Percentiles rank a stretch among this genome's conserved stretches.
These are phyloP conservation scores for Hyppa rectilinea DNA, from an alignment of 2,888 invertebrate genomes.

Conservation along the genomic window DNA sequence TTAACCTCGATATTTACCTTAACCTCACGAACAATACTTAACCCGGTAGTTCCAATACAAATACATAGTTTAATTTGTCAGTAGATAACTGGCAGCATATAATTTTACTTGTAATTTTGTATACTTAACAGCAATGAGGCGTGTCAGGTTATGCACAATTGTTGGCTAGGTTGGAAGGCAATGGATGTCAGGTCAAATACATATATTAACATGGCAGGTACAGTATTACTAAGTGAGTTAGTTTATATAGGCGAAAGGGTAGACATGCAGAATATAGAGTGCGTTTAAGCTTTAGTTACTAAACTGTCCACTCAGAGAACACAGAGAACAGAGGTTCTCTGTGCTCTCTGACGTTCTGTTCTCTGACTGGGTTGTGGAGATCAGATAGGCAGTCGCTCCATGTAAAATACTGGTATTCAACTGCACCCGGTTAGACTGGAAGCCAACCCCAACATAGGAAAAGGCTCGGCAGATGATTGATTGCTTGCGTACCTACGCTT, in stretches of 20 bases:
- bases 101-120: slow-evolving; percentile 47
- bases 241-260: slow-evolving; percentile 3
- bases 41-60: slow-evolving; percentile 15
- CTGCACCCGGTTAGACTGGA: too few relatives aligned
- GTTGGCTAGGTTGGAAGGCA: slow-evolving; percentile 32
- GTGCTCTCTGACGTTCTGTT: too few relatives aligned
- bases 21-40: slow-evolving; percentile 24
- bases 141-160: slow-evolving; percentile 25
- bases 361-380: too few relatives aligned
- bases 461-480: too few relatives aligned
- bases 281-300: neutral
- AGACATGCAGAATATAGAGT: neutral
- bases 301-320: too few relatives aligned
- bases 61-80: slow-evolving; percentile 42
- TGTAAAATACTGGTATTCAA: too few relatives aligned
- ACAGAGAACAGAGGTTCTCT: too few relatives aligned
- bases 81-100: slow-evolving; percentile 18
- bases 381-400: too few relatives aligned
- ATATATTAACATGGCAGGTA: slow-evolving; percentile 33
- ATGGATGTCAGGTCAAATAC: slow-evolving; percentile 44
- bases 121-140: slow-evolving; percentile 20
- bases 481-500: too few relatives aligned
- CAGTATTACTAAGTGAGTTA: slow-evolving; percentile 44
- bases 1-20: neutral
- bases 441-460: too few relatives aligned